phyloP scores from a whole-genome alignment of 2,888 invertebrate species.

The Arge pagana region DNA sequence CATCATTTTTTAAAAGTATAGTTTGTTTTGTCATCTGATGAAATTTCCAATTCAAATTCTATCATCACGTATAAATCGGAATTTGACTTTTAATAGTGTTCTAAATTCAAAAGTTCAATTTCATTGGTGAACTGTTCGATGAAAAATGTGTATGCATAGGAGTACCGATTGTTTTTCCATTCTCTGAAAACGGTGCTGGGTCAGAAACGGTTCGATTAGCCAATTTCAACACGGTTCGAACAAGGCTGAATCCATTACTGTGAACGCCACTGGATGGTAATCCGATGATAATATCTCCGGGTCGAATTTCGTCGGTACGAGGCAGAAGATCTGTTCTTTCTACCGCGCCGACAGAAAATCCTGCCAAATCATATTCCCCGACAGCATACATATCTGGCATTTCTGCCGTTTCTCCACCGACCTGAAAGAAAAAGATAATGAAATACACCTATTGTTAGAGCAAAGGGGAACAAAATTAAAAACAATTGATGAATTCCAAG shows the following conservation, averaged over 20 bases:
- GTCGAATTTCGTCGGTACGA: conserved; percentile 65
- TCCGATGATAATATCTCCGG: conserved; percentile 83
- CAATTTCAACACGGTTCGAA: conserved; percentile 76
- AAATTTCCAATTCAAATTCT: conserved; percentile 14
- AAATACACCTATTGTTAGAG: conserved; percentile 4
- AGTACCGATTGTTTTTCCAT: conserved; percentile 73
- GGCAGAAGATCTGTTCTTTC: conserved; percentile 79
- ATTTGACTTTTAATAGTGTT: conserved; percentile 1
- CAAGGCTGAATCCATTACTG: conserved; percentile 92
- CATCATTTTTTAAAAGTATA: conserved; percentile 43
- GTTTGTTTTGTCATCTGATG: background rate
- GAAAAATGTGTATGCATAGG: background rate
- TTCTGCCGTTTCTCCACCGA: conserved; percentile 93
- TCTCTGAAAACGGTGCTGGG: conserved; percentile 72
- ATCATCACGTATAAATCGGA: background rate
- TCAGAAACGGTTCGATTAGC: conserved; percentile 70
- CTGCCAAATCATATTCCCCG: conserved; percentile 93
- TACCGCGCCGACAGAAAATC: conserved; percentile 93
- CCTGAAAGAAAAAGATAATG: conserved; percentile 59
- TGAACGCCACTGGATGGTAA: conserved; percentile 91
- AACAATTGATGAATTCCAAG: background rate
- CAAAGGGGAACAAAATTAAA: background rate
- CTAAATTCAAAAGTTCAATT: conserved; percentile 8
- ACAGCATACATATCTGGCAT: conserved; percentile 92
- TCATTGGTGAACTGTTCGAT: conserved; percentile 23